Conservation (phyloP, 2,797 vertebrate genomes). For the Lepilemur ruficaudatus region DNA sequence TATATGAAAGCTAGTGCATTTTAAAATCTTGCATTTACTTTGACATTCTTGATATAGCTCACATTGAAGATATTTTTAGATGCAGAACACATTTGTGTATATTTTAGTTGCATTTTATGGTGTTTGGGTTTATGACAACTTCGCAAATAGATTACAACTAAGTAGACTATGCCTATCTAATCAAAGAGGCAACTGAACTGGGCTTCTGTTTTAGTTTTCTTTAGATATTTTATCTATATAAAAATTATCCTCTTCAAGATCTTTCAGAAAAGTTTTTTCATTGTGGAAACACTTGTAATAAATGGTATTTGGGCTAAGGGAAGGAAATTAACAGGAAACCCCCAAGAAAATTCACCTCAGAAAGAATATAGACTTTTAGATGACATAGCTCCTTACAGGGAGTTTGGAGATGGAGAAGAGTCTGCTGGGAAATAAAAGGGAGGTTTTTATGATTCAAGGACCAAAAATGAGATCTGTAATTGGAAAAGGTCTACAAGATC, state of each 20-base stretch:
- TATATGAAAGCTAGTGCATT: not conserved
- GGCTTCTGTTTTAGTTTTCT: not conserved
- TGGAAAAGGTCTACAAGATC: conserved; percentile 25
- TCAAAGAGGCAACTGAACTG: not conserved
- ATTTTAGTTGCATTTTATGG: not conserved
- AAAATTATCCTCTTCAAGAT: conserved; percentile 14
- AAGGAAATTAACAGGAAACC: conserved; percentile 7
- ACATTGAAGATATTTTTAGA: not conserved
- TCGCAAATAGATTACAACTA: not conserved
- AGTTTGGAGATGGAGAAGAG: not conserved
- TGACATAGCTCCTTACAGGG: not conserved
- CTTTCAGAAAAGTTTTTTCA: not conserved
- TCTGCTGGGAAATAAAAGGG: not conserved
- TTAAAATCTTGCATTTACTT: not conserved
- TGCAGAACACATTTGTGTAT: not conserved
- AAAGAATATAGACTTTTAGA: not conserved
- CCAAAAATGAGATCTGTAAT: conserved; percentile 34
- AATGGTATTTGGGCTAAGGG: not conserved
- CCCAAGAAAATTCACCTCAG: conserved; percentile 55
- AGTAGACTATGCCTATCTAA: not conserved
- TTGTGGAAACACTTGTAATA: conserved; percentile 35
- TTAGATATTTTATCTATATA: conserved; percentile 2
- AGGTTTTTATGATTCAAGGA: not conserved
- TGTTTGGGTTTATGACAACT: not conserved
- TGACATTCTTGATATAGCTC: not conserved